Conservation (phyloP, 1,140 invertebrate genomes). For the Bradynema listronoti region DNA sequence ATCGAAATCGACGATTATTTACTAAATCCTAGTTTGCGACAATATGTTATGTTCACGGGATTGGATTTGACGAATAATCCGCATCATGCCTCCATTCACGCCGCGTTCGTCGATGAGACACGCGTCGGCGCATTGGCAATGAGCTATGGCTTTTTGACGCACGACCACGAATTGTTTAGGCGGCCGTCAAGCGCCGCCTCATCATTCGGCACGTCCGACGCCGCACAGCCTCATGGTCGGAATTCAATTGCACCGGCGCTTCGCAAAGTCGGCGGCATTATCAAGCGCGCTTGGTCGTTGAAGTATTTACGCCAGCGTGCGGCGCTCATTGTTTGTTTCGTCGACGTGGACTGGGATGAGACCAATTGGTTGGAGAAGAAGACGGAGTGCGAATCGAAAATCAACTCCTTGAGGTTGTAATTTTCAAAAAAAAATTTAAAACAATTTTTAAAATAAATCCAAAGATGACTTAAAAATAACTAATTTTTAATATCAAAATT, state of each 20-base stretch:
- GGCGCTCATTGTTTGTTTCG: conserved; percentile 84
- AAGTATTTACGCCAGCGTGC: conserved; percentile 86
- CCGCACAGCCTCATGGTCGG: not conserved
- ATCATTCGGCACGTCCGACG: not conserved
- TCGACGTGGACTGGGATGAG: conserved; percentile 95
- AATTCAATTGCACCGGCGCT: not conserved
- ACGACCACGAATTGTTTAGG: conserved; percentile 25
- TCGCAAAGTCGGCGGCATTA: conserved; percentile 67
- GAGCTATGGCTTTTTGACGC: conserved; percentile 31
- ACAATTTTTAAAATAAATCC: too few species aligned
- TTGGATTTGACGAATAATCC: conserved; percentile 30
- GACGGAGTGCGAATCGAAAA: conserved; percentile 71
- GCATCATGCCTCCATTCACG: conserved; percentile 32
- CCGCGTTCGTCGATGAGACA: conserved; percentile 12
- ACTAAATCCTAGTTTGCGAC: conserved; percentile 16
- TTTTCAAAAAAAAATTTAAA: too few species aligned
- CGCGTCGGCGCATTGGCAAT: conserved; percentile 12
- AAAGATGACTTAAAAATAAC: too few species aligned
- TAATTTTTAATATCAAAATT: too few species aligned
- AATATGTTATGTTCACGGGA: conserved; percentile 37
- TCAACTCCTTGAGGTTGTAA: conserved; percentile 38
- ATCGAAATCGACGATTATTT: conserved; percentile 41
- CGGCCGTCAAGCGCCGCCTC: conserved; percentile 8
- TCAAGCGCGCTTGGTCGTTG: conserved; percentile 88
- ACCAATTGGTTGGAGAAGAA: conserved; percentile 83